Base-by-base conservation (phyloP, 2,888 invertebrate genomes). In the Neoaliturus tenellus region DNA sequence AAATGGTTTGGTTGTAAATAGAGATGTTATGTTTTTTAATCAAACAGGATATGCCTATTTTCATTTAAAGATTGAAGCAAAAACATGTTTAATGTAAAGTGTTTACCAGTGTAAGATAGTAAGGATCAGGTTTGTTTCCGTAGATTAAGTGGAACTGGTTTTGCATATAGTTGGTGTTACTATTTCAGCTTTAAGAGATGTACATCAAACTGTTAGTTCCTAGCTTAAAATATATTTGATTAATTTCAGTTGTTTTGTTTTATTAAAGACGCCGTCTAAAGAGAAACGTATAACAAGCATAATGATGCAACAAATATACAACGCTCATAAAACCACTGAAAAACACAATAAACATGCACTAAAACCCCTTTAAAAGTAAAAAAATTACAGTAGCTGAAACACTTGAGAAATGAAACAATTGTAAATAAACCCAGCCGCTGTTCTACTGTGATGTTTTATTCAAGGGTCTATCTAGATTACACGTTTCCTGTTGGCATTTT, bases 401-500 rank as follows among this genome's bases (percentile, higher is more conserved):
- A 28, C 28, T 17, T 23, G 8, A 23, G n/a, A 23, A 10, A 12
- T 31, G 12, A 62, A 31, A 62, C 28, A 62, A 31, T 28, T 62
- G 62, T 62, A 28, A 62, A 28, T 28, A 51, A 28, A 28, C 31
- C 3, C 31, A 62, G 3, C 62, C 23, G 23, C 23, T 23, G 51
- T 51, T 23, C 51, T 51, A 8, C 8, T 28, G 62, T 14, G 23
- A 62, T 62, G 62, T 62, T 62, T 62, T 20, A 62, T 62, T 62
- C 62, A 62, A 28, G 28, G 31, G 62, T 28, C 31, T 62, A 62
- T 62, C 62, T 25, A 28, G 69, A 69, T 33, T 31, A 39, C 20
- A 39, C 20, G 69, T 69, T 69, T 69, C 69, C 69, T 69, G 69
- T 69, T 20, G 35, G 69, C 31, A 31, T 35, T 69, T 67, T 69